Conservation (phyloP, 2,888 invertebrate genomes). For the Protodeltote pygarga region DNA sequence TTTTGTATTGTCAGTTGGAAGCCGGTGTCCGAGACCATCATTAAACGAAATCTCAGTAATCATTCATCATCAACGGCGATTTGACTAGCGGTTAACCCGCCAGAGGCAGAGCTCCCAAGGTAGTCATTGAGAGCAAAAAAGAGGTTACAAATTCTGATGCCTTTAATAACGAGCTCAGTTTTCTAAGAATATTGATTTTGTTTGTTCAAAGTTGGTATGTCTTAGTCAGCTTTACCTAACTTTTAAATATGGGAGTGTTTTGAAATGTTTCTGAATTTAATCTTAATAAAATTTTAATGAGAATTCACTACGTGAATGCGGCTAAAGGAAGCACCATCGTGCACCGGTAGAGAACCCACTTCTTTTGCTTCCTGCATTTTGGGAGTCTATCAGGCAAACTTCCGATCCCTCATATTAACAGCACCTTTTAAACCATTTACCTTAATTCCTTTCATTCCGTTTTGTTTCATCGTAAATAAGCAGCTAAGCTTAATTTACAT, state of each 20-base stretch:
- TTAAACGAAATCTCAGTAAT: slow-evolving; percentile 83
- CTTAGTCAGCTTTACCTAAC: no score
- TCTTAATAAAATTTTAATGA: not conserved
- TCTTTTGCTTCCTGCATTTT: slow-evolving; percentile 20
- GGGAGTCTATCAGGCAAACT: slow-evolving; percentile 5
- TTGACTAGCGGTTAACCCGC: slow-evolving; percentile 76
- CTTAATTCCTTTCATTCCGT: slow-evolving; percentile 24
- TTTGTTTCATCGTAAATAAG: slow-evolving; percentile 37
- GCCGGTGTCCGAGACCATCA: slow-evolving; percentile 70
- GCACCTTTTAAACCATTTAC: slow-evolving; percentile 10
- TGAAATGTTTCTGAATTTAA: slow-evolving; percentile 1
- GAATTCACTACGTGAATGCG: no score
- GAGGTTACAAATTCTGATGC: slow-evolving; percentile 57
- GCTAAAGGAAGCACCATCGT: not conserved
- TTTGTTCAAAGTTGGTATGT: slow-evolving; percentile 18
- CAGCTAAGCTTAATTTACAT: slow-evolving; percentile 55
- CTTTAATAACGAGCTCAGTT: slow-evolving; percentile 56
- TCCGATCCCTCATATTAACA: slow-evolving; percentile 20
- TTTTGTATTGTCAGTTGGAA: slow-evolving; percentile 74
- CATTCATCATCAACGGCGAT: slow-evolving; percentile 83
- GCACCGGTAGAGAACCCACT: slow-evolving; percentile 4
- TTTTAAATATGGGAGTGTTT: slow-evolving; percentile 2
- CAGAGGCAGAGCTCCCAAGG: slow-evolving; percentile 69
- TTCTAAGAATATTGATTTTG: slow-evolving; percentile 49
- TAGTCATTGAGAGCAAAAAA: slow-evolving; percentile 65